Evolutionary conservation across 2,797 vertebrate species (phyloP).

Genomic region (Cossypha polioptera): DNA sequence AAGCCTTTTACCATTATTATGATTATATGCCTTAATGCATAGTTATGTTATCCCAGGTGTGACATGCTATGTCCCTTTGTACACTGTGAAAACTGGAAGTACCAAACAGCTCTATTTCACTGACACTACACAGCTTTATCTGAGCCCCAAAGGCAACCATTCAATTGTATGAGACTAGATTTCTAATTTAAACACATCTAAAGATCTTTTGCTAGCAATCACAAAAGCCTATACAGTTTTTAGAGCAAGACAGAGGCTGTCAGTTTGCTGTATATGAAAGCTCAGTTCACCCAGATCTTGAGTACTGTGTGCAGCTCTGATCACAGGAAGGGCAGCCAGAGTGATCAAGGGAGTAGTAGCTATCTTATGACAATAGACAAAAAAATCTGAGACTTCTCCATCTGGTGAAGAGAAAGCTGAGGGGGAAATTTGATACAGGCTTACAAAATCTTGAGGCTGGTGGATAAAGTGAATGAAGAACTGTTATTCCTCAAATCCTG

Average conservation of each 20-base stretch:
- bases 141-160: conserved; percentile 34
- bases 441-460: conserved; percentile 17
- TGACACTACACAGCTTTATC: not conserved
- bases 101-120: conserved; percentile 30
- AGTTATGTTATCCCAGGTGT: not conserved
- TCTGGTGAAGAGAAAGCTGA: conserved; percentile 6
- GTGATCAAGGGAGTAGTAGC: not conserved
- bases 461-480: conserved; percentile 23
- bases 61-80: not conserved
- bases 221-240: conserved; percentile 13
- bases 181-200: conserved; percentile 33
- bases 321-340: not conserved
- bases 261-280: not conserved
- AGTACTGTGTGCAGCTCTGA: not conserved
- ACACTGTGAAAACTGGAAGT: not conserved
- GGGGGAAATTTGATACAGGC: not conserved
- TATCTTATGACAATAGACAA: not conserved
- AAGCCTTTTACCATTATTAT: not conserved
- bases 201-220: conserved; percentile 22
- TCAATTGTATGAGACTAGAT: not conserved
- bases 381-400: not conserved
- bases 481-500: conserved; percentile 20
- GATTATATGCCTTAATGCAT: not conserved
- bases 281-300: not conserved
- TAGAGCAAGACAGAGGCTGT: conserved; percentile 25